These are phyloP conservation scores for Pteropus alecto DNA, from an alignment of 2,113 vertebrate genomes.

Conservation along the genomic window DNA sequence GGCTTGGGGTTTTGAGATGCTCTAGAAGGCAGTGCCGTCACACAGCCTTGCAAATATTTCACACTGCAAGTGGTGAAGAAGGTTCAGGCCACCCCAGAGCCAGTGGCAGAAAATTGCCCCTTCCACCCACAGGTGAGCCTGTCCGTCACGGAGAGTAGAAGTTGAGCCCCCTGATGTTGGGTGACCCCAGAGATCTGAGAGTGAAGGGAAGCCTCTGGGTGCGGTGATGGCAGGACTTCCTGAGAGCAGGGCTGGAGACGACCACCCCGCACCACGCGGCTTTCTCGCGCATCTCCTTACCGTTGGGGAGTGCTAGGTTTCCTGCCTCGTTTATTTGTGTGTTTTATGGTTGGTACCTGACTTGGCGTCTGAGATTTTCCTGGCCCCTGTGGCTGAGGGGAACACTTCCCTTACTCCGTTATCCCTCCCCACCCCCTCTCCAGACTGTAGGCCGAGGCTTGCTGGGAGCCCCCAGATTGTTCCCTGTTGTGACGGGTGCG, in stretches of 20 bases:
- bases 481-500: neutral
- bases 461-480: neutral
- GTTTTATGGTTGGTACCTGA: neutral
- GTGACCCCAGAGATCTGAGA: neutral
- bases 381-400: neutral
- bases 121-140: neutral
- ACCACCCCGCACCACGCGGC: accelerated
- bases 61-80: neutral
- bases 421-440: neutral
- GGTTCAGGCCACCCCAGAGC: neutral
- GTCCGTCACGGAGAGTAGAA: no score
- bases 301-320: neutral
- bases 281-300: neutral
- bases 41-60: neutral
- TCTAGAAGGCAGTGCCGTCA: neutral
- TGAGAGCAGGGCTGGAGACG: no score
- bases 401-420: neutral
- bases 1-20: neutral
- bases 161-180: neutral
- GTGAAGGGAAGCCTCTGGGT: neutral
- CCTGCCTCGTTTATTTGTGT: neutral
- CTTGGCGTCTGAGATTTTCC: neutral
- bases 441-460: neutral
- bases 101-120: neutral
- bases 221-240: no score